A percentile compares a stretch with the other conserved stretches of the same genome.
Evolutionary conservation across 2,888 invertebrate species (phyloP).

Genomic region (Polietes domitor): DNA sequence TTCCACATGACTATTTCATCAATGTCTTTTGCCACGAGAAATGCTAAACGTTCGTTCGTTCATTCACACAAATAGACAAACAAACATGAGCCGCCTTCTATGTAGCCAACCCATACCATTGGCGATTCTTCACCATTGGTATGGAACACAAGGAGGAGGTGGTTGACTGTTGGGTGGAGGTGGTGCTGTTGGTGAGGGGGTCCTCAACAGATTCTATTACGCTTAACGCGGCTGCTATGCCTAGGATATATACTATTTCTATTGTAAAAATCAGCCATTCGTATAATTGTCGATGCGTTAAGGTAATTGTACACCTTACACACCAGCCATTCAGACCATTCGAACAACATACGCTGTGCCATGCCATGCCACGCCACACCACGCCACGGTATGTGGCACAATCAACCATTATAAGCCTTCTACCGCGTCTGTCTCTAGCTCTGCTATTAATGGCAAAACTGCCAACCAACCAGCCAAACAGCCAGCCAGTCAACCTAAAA

Average conservation of each 20-base stretch:
- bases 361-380: too few species aligned
- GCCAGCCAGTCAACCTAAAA: conserved; percentile 31
- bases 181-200: background rate
- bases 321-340: conserved; percentile 41
- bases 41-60: conserved; percentile 47
- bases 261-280: conserved; percentile 77
- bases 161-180: background rate
- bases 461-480: conserved; percentile 23
- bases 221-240: conserved; percentile 37
- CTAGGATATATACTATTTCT: conserved; percentile 41
- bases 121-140: background rate
- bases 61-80: conserved; percentile 39
- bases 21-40: conserved; percentile 65
- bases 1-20: conserved; percentile 65
- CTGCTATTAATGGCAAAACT: conserved; percentile 30
- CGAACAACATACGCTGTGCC: conserved; percentile 42
- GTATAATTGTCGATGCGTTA: conserved; percentile 81
- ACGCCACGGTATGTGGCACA: conserved; percentile 7
- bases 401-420: conserved; percentile 47
- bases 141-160: conserved; percentile 4
- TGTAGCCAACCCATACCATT: too few species aligned
- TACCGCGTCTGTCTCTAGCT: background rate
- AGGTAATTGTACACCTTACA: conserved; percentile 80
- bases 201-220: conserved; percentile 58
- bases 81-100: conserved; percentile 2